Evolutionary conservation across 2,113 vertebrate species (phyloP).

Genomic region (Oxyura jamaicensis): DNA sequence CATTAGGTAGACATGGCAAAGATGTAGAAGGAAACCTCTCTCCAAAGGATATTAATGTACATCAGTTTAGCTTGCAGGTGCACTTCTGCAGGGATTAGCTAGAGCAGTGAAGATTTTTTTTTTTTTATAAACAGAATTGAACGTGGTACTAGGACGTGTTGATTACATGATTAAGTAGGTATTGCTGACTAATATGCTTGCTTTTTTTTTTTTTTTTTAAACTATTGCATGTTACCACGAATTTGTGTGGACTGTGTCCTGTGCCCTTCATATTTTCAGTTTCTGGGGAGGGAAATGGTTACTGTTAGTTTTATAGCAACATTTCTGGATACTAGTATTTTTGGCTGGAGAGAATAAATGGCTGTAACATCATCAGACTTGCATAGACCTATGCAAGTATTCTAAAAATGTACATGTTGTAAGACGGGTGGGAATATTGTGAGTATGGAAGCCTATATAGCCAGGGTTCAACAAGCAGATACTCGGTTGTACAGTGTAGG

Average conservation of each 20-base stretch:
- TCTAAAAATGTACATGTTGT: background rate
- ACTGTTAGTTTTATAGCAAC: background rate
- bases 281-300: background rate
- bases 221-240: background rate
- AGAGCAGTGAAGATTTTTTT: background rate
- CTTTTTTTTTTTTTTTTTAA: background rate
- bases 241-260: background rate
- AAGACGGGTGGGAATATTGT: background rate
- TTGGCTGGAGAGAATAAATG: background rate
- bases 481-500: background rate
- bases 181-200: background rate
- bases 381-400: background rate
- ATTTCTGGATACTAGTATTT: background rate
- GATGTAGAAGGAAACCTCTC: background rate
- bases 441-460: background rate
- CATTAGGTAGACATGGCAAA: background rate
- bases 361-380: background rate
- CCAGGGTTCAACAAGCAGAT: background rate
- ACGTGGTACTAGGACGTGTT: background rate
- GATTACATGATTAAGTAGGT: background rate
- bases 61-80: background rate
- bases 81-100: background rate
- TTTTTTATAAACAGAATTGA: background rate
- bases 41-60: background rate
- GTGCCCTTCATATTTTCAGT: background rate